These are phyloP conservation scores for Macroglossus sobrinus DNA, from an alignment of 2,113 vertebrate genomes.

Conservation along the genomic window DNA sequence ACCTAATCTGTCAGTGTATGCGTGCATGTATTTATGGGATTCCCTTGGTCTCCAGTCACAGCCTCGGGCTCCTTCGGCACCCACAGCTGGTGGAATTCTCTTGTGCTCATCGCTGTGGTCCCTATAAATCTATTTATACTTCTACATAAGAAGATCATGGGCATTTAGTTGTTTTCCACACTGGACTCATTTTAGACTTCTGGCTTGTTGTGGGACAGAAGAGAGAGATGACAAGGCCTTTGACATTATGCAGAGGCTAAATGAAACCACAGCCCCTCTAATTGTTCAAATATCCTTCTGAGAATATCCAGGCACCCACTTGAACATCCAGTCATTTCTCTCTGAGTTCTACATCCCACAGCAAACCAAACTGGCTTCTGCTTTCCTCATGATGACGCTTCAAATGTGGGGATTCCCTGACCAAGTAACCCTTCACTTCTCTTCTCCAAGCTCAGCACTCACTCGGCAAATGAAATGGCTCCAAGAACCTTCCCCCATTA, in stretches of 20 bases:
- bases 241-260: neutral
- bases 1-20: neutral
- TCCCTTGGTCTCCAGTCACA: neutral
- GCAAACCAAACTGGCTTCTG: fast-evolving
- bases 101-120: neutral
- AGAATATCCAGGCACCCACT: neutral
- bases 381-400: neutral
- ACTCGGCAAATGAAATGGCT: neutral
- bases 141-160: neutral
- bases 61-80: neutral
- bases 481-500: neutral
- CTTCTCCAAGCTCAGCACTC: neutral
- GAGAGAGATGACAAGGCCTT: neutral
- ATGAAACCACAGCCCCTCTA: fast-evolving
- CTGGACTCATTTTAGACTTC: neutral
- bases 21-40: fast-evolving
- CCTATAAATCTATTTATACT: neutral
- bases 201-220: neutral
- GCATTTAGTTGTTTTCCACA: neutral
- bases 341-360: neutral
- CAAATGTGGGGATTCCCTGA: neutral
- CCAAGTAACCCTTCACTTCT: neutral
- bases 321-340: neutral
- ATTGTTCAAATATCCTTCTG: neutral
- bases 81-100: neutral